A percentile compares a stretch with the other conserved stretches of the same genome.
Evolutionary conservation across 2,797 vertebrate genomes (phyloP).

Genomic region (Apodemus agrarius): DNA sequence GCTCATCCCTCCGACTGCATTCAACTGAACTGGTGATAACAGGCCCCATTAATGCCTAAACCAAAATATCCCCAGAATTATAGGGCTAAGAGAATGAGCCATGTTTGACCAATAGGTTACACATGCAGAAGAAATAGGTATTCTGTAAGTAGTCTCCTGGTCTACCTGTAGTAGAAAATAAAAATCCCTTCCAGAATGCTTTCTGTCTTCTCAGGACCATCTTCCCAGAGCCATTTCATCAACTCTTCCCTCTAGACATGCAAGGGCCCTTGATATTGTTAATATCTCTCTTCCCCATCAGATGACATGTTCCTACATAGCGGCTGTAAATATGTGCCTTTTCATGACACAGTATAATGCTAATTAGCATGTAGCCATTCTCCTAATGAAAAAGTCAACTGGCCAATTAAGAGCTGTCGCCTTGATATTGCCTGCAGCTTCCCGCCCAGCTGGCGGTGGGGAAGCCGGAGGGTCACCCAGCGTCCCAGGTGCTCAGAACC

Average conservation of each 20-base stretch:
- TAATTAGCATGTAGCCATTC: not conserved
- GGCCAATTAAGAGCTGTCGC: not conserved
- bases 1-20: not conserved
- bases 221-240: not conserved
- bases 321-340: not conserved
- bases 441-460: too few relatives aligned
- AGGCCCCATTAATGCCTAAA: not conserved
- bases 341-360: accelerated
- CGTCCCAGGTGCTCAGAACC: too few relatives aligned
- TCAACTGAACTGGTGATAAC: not conserved
- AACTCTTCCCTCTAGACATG: not conserved
- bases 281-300: not conserved
- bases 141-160: not conserved
- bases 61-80: not conserved
- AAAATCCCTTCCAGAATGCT: not conserved
- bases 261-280: not conserved
- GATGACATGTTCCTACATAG: not conserved
- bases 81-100: not conserved
- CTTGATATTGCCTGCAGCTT: too few relatives aligned
- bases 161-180: not conserved
- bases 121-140: not conserved
- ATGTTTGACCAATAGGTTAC: not conserved
- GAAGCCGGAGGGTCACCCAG: too few relatives aligned
- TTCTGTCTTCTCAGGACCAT: not conserved
- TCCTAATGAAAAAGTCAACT: not conserved